Percentiles rank a stretch among this genome's conserved stretches.
Evolutionary conservation across 1,140 invertebrate genomes (phyloP).

Genomic region (Thaumetopoea pityocampa): DNA sequence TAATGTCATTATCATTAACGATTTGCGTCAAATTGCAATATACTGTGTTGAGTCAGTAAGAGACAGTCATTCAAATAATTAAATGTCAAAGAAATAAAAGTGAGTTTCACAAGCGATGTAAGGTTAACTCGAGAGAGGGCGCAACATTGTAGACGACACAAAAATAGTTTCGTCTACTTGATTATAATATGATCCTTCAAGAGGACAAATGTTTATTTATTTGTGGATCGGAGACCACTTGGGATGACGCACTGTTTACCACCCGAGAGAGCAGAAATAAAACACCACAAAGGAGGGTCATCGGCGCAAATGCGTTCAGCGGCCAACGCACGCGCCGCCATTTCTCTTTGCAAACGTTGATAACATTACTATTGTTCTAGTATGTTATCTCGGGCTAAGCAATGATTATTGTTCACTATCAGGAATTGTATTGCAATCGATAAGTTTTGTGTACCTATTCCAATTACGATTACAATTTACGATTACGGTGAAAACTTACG

Average conservation of each 20-base stretch:
- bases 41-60: too few relatives aligned
- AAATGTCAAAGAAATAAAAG: too few relatives aligned
- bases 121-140: conserved; percentile 11
- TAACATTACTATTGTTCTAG: conserved; percentile 49
- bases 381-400: conserved; percentile 26
- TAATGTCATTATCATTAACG: too few relatives aligned
- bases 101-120: too few relatives aligned
- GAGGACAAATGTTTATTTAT: conserved; percentile 44
- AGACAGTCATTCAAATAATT: too few relatives aligned
- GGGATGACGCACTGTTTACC: conserved; percentile 65
- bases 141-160: conserved; percentile 6
- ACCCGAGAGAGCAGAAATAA: conserved; percentile 61
- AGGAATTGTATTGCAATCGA: conserved; percentile 10
- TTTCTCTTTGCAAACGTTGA: conserved; percentile 38
- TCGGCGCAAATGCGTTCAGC: conserved; percentile 39
- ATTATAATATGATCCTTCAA: conserved; percentile 16
- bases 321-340: conserved; percentile 48
- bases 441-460: conserved; percentile 4
- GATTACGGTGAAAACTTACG: conserved; percentile 7
- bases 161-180: conserved; percentile 1
- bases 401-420: conserved; percentile 20
- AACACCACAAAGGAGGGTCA: conserved; percentile 44
- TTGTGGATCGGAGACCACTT: conserved; percentile 52
- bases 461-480: background rate
- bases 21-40: too few relatives aligned